Conservation (phyloP, 2,888 invertebrate species). For the Cyaniris semiargus region DNA sequence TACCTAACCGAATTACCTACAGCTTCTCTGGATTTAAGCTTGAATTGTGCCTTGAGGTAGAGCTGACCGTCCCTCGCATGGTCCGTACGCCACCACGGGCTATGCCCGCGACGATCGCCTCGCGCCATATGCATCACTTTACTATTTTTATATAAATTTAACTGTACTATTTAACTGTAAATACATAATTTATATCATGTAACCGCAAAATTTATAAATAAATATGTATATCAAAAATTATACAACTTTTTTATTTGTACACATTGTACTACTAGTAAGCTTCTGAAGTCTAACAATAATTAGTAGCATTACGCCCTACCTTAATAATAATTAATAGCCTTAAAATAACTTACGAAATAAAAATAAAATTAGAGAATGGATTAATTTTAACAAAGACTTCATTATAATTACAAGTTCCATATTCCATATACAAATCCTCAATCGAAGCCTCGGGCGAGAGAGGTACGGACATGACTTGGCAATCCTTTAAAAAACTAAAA, state of each 20-base stretch:
- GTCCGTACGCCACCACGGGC: conserved; percentile 64
- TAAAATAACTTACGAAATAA: background rate
- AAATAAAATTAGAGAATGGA: conserved; percentile 53
- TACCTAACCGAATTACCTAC: conserved; percentile 64
- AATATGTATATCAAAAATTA: conserved; percentile 77
- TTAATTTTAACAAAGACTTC: conserved; percentile 1
- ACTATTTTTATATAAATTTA: conserved; percentile 75
- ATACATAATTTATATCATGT: conserved; percentile 79
- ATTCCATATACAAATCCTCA: conserved; percentile 23
- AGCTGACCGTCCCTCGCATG: conserved; percentile 49
- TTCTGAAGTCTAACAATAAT: too few species aligned
- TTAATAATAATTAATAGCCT: background rate
- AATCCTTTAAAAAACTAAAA: conserved; percentile 73
- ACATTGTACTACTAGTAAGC: background rate
- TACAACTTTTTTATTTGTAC: conserved; percentile 46
- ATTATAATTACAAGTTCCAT: conserved; percentile 29
- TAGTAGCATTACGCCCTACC: background rate
- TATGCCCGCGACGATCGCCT: conserved; percentile 50
- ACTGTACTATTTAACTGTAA: conserved; percentile 79
- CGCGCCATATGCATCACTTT: conserved; percentile 48
- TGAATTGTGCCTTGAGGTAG: conserved; percentile 63
- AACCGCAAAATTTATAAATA: conserved; percentile 79
- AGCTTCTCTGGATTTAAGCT: conserved; percentile 70
- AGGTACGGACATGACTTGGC: conserved; percentile 62
- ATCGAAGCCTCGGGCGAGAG: conserved; percentile 21